Conservation (phyloP, 1,140 invertebrate genomes). For the Cardiocondyla obscurior region DNA sequence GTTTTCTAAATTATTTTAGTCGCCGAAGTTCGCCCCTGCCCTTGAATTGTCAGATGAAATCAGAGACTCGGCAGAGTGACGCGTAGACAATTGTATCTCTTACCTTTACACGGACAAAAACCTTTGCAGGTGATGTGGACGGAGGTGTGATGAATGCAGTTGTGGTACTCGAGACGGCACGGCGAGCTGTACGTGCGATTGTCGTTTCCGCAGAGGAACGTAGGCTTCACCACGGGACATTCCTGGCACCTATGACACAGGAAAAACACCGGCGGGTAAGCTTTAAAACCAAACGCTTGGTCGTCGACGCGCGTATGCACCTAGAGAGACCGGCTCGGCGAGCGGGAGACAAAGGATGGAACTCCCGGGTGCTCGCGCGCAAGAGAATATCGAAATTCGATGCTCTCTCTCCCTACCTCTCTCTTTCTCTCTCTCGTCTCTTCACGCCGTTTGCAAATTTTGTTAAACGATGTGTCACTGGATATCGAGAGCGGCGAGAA, state of each 20-base stretch:
- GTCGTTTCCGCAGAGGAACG: constrained; percentile 94
- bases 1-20: background rate
- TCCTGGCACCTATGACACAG: constrained; percentile 88
- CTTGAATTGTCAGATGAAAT: constrained; percentile 28
- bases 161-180: constrained; percentile 95
- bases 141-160: constrained; percentile 92
- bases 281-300: constrained; percentile 19
- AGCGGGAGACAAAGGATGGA: constrained; percentile 28
- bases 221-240: constrained; percentile 91
- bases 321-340: background rate
- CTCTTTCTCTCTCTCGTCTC: background rate
- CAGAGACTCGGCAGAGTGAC: background rate
- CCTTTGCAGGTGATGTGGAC: constrained; percentile 93
- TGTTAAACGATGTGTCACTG: constrained; percentile 47
- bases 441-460: constrained; percentile 26
- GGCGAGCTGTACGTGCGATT: constrained; percentile 96
- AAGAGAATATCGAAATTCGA: constrained; percentile 50
- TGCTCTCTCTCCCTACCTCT: constrained; percentile 10
- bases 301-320: background rate
- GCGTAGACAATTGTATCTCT: constrained; percentile 54
- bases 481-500: constrained; percentile 31
- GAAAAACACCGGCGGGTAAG: constrained; percentile 9
- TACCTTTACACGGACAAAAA: constrained; percentile 95
- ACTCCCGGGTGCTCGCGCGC: background rate
- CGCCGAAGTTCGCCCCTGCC: background rate